Evolutionary conservation across 2,797 vertebrate species (phyloP).

Genomic region (Xenopus petersii): DNA sequence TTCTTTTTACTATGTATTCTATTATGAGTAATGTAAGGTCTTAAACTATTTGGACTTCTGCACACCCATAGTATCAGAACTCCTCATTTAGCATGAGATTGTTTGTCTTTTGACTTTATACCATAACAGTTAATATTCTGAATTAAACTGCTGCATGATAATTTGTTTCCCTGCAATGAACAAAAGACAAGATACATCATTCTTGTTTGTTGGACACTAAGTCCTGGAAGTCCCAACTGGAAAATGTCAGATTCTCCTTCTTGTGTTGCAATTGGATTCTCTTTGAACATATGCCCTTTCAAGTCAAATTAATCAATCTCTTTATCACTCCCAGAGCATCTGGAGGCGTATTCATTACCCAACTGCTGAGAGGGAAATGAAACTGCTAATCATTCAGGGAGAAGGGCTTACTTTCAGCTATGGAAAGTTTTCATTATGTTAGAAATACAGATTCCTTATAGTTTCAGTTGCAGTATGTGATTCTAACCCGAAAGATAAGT

Average conservation of each 20-base stretch:
- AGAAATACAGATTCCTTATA: conserved; percentile 56
- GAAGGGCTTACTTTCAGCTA: conserved; percentile 64
- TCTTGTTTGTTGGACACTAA: conserved; percentile 13
- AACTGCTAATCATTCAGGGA: conserved; percentile 81
- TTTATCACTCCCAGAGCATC: conserved; percentile 85
- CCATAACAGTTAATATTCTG: too few relatives aligned
- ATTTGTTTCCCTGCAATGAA: too few relatives aligned
- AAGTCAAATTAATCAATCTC: conserved; percentile 94
- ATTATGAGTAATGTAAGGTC: too few relatives aligned
- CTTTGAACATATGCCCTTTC: conserved; percentile 84
- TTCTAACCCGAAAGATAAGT: conserved; percentile 1
- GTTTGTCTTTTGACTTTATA: too few relatives aligned
- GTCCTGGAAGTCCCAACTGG: conserved; percentile 50
- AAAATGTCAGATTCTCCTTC: conserved; percentile 59
- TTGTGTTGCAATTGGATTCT: conserved; percentile 65
- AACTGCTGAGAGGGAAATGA: conserved; percentile 90
- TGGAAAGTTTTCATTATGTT: conserved; percentile 68
- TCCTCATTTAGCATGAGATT: too few relatives aligned
- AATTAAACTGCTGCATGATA: too few relatives aligned
- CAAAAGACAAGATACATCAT: too few relatives aligned
- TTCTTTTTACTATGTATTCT: too few relatives aligned
- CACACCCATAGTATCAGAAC: too few relatives aligned
- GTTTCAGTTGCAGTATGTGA: conserved; percentile 21
- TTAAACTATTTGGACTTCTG: too few relatives aligned
- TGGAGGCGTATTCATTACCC: conserved; percentile 83